Evolutionary conservation across 1,140 invertebrate species (phyloP).

Genomic region (Orussus abietinus): DNA sequence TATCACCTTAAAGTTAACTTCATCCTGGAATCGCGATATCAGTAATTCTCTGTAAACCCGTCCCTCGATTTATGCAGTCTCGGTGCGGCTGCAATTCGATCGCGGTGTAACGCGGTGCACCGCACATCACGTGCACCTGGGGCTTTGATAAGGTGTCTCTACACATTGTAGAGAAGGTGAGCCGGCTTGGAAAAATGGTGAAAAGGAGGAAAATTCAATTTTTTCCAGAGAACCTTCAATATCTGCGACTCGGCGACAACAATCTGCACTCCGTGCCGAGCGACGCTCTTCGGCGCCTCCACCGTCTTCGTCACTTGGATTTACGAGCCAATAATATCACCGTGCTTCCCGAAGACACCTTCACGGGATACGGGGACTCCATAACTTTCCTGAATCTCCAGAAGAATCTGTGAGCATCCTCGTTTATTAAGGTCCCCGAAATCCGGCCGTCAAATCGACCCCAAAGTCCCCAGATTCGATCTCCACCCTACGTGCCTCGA

Average conservation of each 20-base stretch:
- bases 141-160: no score
- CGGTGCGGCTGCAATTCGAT: background rate
- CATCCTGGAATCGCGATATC: no score
- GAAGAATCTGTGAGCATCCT: constrained; percentile 76
- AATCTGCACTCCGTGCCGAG: constrained; percentile 78
- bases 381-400: constrained; percentile 88
- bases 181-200: no score
- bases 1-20: no score
- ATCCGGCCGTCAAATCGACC: no score
- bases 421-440: constrained; percentile 4
- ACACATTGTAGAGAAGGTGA: no score
- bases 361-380: constrained; percentile 85
- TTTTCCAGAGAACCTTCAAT: constrained; percentile 78
- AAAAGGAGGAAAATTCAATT: no score
- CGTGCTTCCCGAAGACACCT: constrained; percentile 76
- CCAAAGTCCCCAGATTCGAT: no score
- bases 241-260: constrained; percentile 81
- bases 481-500: no score
- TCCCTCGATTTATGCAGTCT: no score
- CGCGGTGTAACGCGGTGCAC: background rate
- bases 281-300: constrained; percentile 72
- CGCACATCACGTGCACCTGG: no score
- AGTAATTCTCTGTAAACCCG: no score
- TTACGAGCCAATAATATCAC: constrained; percentile 83
- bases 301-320: constrained; percentile 82